Evolutionary conservation across 1,140 invertebrate genomes (phyloP).

Genomic region (Eurosta solidaginis): DNA sequence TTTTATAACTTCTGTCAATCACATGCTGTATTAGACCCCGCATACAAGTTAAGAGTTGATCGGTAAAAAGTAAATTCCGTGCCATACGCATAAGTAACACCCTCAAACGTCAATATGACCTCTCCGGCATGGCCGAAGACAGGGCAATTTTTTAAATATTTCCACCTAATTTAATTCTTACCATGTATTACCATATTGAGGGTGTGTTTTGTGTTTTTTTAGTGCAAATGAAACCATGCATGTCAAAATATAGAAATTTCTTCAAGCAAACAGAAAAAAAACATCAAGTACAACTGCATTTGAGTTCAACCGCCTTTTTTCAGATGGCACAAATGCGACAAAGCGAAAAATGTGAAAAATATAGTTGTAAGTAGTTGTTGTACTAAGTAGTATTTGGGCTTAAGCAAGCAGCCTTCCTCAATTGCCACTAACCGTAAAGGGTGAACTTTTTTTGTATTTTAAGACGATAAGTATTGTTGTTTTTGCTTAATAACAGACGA

Average conservation of each 20-base stretch:
- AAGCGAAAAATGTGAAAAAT: background rate
- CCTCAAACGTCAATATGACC: no score
- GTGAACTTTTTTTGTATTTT: background rate
- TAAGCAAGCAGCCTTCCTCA: background rate
- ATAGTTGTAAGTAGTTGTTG: no score
- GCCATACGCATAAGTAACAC: no score
- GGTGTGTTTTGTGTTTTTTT: background rate
- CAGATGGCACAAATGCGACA: background rate
- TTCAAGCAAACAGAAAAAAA: background rate
- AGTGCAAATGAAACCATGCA: conserved; percentile 4
- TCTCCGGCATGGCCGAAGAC: no score
- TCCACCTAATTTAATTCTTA: background rate
- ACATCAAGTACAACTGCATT: background rate
- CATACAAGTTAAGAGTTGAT: no score
- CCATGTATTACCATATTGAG: background rate
- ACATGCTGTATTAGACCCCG: no score
- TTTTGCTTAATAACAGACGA: conserved; percentile 8
- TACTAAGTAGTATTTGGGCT: background rate
- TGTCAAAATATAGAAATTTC: background rate
- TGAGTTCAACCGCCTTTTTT: background rate
- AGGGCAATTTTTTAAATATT: no score
- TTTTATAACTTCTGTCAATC: no score
- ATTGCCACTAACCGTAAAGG: background rate
- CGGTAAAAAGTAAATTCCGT: no score
- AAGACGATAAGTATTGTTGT: background rate